Base-by-base conservation (phyloP, 2,888 invertebrate genomes). In the Apotomis capreana region DNA sequence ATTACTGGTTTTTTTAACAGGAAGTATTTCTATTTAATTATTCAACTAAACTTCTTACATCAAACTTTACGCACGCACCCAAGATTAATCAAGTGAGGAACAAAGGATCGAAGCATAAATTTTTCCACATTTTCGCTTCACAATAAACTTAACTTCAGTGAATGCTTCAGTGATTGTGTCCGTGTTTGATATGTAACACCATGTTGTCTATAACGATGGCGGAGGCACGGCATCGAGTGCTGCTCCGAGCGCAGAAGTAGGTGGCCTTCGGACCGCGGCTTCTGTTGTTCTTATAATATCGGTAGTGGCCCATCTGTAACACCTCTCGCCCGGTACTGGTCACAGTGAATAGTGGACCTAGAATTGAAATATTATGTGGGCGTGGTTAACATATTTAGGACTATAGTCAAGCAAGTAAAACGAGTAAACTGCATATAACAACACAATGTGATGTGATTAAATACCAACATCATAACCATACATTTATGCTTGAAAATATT, bases 171-270 rank as follows among this genome's bases (percentile, higher is more conserved):
- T 84, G 81, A 68, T 83, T 83, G 65, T 82, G 82, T 36, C 75
- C 76, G 61, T 79, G 76, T 13, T 78, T 81, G 13, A 75, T 49
- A 3, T 73, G 67, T 4, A 84, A 64, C 3, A 85, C 78, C 4
- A 71, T 69, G 8, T 79, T 77, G 6, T 82, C 78, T 0, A 78
- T 51, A 4, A 83, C 78, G 8, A 79, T 74, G 5, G 79, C 80
- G 0, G 80, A 79, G 0, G 83, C 83, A 54, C 77, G 77, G 68
- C 84, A 84, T 2, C 78, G 77, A 6, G 72, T 74, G 40, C 77
- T 36, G 40, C 62, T 75, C 37, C 70, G 70, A 4, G 9, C 63
- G 54, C 75, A 64, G 57, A 76, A 73, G 40, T 69, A 69, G 51
- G 72, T 73, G 0, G 77, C 69, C 68, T 77, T 77, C 0, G 63